A percentile compares a stretch with the other conserved stretches of the same genome.
phyloP scores from a whole-genome alignment of 2,113 vertebrate genomes.

The Ptilorrhoa leucosticta region DNA sequence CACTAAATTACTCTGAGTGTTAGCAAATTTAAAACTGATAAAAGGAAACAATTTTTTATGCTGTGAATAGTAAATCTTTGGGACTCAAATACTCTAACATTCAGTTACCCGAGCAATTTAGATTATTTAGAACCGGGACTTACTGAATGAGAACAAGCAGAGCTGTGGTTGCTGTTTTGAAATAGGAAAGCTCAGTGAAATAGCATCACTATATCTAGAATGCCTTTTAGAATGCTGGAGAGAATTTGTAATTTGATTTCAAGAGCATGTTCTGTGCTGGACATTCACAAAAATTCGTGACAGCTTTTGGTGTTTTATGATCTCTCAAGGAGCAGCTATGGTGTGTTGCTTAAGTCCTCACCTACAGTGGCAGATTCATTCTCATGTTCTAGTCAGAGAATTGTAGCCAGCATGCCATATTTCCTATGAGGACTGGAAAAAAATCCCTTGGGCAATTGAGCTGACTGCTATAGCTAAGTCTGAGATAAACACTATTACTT shows the following conservation, averaged over 20 bases:
- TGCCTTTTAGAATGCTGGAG: background rate
- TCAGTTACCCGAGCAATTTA: background rate
- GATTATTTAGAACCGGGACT: background rate
- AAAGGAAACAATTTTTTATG: constrained; percentile 45
- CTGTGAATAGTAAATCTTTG: background rate
- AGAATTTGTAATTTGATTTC: background rate
- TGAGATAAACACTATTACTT: background rate
- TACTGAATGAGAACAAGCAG: background rate
- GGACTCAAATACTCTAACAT: background rate
- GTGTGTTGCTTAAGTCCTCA: background rate
- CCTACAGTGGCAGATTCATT: background rate
- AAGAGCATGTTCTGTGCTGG: background rate
- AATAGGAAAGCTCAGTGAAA: background rate
- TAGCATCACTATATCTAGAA: background rate
- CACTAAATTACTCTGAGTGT: constrained; percentile 19
- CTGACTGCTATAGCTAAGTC: background rate
- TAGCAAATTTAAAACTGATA: constrained; percentile 34
- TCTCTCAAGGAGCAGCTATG: background rate
- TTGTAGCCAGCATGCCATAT: background rate
- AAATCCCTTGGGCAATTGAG: background rate
- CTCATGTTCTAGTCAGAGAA: background rate
- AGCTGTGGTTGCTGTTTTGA: background rate
- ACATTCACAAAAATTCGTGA: background rate
- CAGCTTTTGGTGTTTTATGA: background rate
- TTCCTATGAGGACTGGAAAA: background rate